Evolutionary conservation across 2,888 invertebrate genomes (phyloP).

Genomic region (Lasioglossum figueresi): DNA sequence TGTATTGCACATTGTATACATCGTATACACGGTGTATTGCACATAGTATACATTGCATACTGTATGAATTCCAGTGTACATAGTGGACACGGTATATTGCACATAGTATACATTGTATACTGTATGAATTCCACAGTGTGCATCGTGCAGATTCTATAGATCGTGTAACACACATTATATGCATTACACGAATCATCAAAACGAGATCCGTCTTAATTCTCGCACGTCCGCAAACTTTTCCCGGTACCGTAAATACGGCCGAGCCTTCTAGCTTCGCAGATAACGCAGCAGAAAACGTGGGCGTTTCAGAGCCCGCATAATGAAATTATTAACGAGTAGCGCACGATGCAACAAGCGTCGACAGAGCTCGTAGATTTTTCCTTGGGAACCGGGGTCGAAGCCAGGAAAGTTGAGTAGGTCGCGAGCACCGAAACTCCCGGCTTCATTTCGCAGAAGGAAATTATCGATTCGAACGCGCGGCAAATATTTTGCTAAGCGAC

Average conservation of each 20-base stretch:
- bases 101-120: too few species aligned
- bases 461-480: constrained; percentile 17
- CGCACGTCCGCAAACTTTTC: not conserved
- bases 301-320: not conserved
- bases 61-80: too few species aligned
- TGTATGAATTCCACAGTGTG: too few species aligned
- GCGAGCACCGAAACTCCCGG: not conserved
- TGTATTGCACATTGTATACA: too few species aligned
- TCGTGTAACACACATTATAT: not conserved
- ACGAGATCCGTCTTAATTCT: not conserved
- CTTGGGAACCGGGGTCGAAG: not conserved
- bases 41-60: too few species aligned
- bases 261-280: not conserved
- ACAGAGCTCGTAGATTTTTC: not conserved
- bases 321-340: not conserved
- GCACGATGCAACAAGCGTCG: not conserved
- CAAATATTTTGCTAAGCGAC: constrained; percentile 14
- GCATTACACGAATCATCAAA: not conserved
- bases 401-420: not conserved
- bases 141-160: not conserved
- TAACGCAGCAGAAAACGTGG: not conserved
- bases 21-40: too few species aligned
- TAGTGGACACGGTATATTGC: too few species aligned
- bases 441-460: constrained; percentile 18
- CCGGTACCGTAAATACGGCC: not conserved